Conservation (phyloP, 2,888 invertebrate genomes). For the Cinara cedri region DNA sequence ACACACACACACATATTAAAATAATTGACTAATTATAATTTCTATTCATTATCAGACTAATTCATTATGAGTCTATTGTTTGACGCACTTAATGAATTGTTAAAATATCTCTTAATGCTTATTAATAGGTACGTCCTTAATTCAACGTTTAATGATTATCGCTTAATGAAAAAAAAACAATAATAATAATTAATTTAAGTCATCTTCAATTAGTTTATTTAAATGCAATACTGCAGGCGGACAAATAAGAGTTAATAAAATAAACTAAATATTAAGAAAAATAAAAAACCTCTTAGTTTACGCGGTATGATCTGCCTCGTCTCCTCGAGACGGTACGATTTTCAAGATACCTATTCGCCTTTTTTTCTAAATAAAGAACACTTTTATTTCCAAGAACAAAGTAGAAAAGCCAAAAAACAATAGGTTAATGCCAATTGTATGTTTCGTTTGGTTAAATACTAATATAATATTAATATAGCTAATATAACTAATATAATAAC, state of each 20-base stretch:
- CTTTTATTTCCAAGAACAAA: neutral
- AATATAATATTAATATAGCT: too few relatives aligned
- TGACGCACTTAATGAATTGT: neutral
- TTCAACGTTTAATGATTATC: neutral
- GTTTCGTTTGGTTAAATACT: too few relatives aligned
- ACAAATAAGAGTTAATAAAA: neutral
- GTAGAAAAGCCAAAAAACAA: slow-evolving; percentile 7
- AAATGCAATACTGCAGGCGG: neutral
- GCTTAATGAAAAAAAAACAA: neutral
- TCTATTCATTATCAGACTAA: too few relatives aligned
- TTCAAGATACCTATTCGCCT: neutral
- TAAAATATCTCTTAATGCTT: slow-evolving; percentile 1
- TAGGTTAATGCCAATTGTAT: too few relatives aligned
- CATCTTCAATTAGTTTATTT: neutral
- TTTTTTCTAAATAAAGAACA: neutral
- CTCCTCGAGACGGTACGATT: neutral
- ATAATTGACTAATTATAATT: too few relatives aligned
- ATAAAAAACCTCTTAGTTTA: neutral
- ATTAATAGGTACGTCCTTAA: slow-evolving; percentile 16
- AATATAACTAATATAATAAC: too few relatives aligned
- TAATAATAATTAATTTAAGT: neutral
- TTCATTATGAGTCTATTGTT: neutral
- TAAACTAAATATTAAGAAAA: too few relatives aligned
- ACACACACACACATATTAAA: too few relatives aligned
- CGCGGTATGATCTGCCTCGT: neutral